These are phyloP conservation scores for Myiotriccus ornatus DNA, from an alignment of 2,797 vertebrate species.

Conservation along the genomic window DNA sequence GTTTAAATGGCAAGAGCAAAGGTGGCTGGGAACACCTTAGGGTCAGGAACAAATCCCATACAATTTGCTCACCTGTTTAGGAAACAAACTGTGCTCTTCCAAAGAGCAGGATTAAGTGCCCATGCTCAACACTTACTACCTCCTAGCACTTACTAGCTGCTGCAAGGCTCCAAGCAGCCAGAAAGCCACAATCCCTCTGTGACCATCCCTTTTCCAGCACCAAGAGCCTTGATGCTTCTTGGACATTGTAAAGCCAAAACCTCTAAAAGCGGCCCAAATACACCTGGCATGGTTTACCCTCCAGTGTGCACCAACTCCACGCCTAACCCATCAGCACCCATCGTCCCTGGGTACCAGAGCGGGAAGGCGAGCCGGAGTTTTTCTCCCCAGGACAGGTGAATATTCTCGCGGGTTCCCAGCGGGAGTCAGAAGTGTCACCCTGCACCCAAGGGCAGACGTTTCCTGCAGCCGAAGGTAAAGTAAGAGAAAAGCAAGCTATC, in stretches of 20 bases:
- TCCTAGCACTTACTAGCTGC: neutral
- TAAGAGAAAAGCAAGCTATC: neutral
- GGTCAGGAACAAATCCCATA: neutral
- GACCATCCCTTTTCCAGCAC: neutral
- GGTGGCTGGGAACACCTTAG: neutral
- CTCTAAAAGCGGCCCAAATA: neutral
- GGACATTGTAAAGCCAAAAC: neutral
- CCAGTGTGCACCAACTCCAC: neutral
- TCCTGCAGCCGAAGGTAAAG: neutral
- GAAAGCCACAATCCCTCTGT: neutral
- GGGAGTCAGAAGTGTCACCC: neutral
- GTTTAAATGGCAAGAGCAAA: neutral
- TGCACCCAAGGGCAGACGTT: neutral
- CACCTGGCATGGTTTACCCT: neutral
- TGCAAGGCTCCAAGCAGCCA: neutral
- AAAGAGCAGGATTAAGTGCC: neutral
- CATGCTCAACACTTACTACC: neutral
- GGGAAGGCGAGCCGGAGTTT: neutral
- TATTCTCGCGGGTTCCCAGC: neutral
- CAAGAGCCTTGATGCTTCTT: neutral
- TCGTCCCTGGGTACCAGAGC: neutral
- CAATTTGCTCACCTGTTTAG: neutral
- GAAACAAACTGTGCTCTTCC: neutral
- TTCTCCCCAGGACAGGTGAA: neutral
- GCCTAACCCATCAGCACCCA: neutral